phyloP scores from a whole-genome alignment of 2,888 invertebrate species.

The Clanis bilineata region DNA sequence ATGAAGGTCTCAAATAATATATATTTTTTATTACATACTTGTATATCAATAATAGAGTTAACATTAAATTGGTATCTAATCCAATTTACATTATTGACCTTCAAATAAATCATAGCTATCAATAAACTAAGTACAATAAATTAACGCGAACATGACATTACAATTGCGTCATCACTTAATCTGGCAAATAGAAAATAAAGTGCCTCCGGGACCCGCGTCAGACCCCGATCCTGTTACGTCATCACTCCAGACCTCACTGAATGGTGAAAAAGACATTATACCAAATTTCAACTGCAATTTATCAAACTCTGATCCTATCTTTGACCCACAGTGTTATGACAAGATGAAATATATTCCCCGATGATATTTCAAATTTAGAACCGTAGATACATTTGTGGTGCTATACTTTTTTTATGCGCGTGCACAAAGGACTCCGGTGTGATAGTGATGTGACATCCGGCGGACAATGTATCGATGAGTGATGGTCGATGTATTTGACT shows the following conservation, averaged over 20 bases:
- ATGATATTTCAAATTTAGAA: slow-evolving; percentile 74
- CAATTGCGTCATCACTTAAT: slow-evolving; percentile 17
- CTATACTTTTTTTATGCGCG: slow-evolving; percentile 49
- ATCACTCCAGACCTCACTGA: slow-evolving; percentile 56
- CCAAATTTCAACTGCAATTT: slow-evolving; percentile 79
- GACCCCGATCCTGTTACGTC: slow-evolving; percentile 63
- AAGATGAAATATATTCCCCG: slow-evolving; percentile 77
- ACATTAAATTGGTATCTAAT: too few relatives aligned
- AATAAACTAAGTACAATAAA: not conserved
- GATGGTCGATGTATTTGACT: slow-evolving; percentile 57
- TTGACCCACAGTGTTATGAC: slow-evolving; percentile 80
- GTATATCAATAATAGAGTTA: too few relatives aligned
- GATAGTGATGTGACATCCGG: slow-evolving; percentile 74
- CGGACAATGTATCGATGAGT: slow-evolving; percentile 64
- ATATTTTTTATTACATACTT: too few relatives aligned
- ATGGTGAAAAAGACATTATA: slow-evolving; percentile 81
- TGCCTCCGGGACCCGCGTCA: slow-evolving; percentile 42
- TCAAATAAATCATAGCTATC: not conserved
- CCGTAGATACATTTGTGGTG: slow-evolving; percentile 56
- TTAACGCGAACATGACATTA: slow-evolving; percentile 16
- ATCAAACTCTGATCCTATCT: slow-evolving; percentile 74
- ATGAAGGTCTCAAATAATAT: too few relatives aligned
- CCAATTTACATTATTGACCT: not conserved
- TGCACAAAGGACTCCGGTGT: slow-evolving; percentile 39
- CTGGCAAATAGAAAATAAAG: slow-evolving; percentile 19